A percentile compares a stretch with the other conserved stretches of the same genome.
These are phyloP conservation scores for Papilio dardanus DNA, from an alignment of 1,140 invertebrate genomes.

Conservation along the genomic window DNA sequence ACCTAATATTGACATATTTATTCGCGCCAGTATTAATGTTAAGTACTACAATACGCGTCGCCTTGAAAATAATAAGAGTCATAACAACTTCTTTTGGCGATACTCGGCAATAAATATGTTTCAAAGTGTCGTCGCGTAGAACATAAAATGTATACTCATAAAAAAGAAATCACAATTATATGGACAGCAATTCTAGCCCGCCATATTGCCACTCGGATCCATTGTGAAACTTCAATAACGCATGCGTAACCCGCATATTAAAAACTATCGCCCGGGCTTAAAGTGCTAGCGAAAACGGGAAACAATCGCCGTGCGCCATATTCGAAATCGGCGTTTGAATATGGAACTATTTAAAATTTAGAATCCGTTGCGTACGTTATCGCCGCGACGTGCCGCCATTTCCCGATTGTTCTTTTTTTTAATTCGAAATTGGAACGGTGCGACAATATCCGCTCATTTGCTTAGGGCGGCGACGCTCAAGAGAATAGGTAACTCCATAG, in stretches of 20 bases:
- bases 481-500: slow-evolving; percentile 7
- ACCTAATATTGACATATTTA: neutral
- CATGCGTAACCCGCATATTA: slow-evolving; percentile 78
- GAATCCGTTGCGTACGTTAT: slow-evolving; percentile 81
- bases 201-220: slow-evolving; percentile 62
- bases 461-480: slow-evolving; percentile 33
- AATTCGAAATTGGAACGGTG: slow-evolving; percentile 62
- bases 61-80: neutral
- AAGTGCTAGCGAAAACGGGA: slow-evolving; percentile 76
- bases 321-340: slow-evolving; percentile 78
- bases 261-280: slow-evolving; percentile 66
- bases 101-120: slow-evolving; percentile 24
- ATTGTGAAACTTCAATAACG: slow-evolving; percentile 79
- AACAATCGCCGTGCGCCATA: slow-evolving; percentile 76
- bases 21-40: neutral
- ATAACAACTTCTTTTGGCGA: slow-evolving; percentile 16
- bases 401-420: slow-evolving; percentile 76
- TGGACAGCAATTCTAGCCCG: slow-evolving; percentile 62
- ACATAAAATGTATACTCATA: slow-evolving; percentile 32
- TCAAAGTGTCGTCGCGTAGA: slow-evolving; percentile 25
- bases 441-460: slow-evolving; percentile 55
- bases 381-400: slow-evolving; percentile 76
- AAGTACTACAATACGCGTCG: neutral
- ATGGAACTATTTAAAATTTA: slow-evolving; percentile 82
- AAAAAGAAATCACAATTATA: slow-evolving; percentile 61